Percentiles rank a stretch among this genome's conserved stretches.
Evolutionary conservation across 2,113 vertebrate species (phyloP).

Genomic region (Conger conger): DNA sequence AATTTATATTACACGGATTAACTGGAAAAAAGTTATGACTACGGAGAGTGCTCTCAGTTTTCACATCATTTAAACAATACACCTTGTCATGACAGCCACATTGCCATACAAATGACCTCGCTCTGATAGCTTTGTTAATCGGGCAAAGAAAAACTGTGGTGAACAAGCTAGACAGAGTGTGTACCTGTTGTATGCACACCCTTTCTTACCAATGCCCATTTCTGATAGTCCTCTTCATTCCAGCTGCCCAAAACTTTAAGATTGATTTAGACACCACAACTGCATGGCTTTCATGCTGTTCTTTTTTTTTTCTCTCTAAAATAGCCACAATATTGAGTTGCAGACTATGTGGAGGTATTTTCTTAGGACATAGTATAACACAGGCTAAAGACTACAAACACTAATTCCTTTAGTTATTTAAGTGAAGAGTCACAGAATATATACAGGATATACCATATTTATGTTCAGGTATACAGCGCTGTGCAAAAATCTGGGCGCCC

Average conservation of each 20-base stretch:
- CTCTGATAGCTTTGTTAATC: slow-evolving; percentile 24
- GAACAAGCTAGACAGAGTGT: too few species aligned
- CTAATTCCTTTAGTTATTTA: too few species aligned
- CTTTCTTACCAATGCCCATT: neutral
- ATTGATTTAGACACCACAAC: neutral
- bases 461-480: too few species aligned
- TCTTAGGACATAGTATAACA: neutral
- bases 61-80: slow-evolving; percentile 99
- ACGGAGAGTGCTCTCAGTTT: slow-evolving; percentile 92
- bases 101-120: slow-evolving; percentile 90
- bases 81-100: slow-evolving; percentile 95
- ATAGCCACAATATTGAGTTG: neutral
- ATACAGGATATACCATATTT: too few species aligned
- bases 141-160: too few species aligned
- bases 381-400: neutral
- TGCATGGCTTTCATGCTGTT: neutral
- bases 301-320: neutral
- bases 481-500: too few species aligned
- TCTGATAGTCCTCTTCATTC: neutral
- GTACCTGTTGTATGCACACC: neutral
- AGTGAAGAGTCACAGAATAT: too few species aligned
- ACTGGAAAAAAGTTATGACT: slow-evolving; percentile 99
- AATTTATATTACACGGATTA: slow-evolving; percentile 99
- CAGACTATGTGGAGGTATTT: neutral
- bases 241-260: neutral